Percentiles rank a stretch among this genome's conserved stretches.
Conservation (phyloP, 2,113 vertebrate species). For the Garra rufa region DNA sequence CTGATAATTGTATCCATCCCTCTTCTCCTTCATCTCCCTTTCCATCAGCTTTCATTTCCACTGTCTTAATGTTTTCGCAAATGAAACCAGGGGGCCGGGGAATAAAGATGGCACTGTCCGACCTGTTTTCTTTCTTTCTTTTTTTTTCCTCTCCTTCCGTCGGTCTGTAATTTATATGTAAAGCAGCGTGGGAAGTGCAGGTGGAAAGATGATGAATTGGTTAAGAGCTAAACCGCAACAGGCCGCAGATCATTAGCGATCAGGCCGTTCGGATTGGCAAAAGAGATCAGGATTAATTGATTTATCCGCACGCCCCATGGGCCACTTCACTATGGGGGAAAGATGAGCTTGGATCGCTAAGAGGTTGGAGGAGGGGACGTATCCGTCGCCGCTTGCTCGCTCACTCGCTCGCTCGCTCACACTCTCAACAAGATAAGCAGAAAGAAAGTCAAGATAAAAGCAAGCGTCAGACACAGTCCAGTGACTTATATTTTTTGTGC, state of each 20-base stretch:
- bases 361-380: not conserved
- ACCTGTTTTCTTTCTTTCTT: slow-evolving; percentile 5
- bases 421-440: not conserved
- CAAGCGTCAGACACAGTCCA: not conserved
- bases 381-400: not conserved
- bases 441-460: slow-evolving; percentile 9
- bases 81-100: slow-evolving; percentile 37
- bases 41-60: slow-evolving; percentile 36
- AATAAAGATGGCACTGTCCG: slow-evolving; percentile 48
- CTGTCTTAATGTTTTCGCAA: slow-evolving; percentile 44
- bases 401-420: not conserved
- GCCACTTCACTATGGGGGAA: slow-evolving; percentile 27
- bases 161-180: slow-evolving; percentile 61
- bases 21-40: slow-evolving; percentile 6
- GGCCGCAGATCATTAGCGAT: slow-evolving; percentile 65
- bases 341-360: not conserved
- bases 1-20: slow-evolving; percentile 20
- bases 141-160: slow-evolving; percentile 8
- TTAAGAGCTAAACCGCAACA: slow-evolving; percentile 60
- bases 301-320: slow-evolving; percentile 57
- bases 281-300: slow-evolving; percentile 63
- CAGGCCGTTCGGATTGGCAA: slow-evolving; percentile 60
- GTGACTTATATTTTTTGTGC: not conserved
- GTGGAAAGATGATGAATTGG: slow-evolving; percentile 61
- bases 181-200: slow-evolving; percentile 55